Conservation (phyloP, 2,888 invertebrate genomes). For the Sisyra nigra region DNA sequence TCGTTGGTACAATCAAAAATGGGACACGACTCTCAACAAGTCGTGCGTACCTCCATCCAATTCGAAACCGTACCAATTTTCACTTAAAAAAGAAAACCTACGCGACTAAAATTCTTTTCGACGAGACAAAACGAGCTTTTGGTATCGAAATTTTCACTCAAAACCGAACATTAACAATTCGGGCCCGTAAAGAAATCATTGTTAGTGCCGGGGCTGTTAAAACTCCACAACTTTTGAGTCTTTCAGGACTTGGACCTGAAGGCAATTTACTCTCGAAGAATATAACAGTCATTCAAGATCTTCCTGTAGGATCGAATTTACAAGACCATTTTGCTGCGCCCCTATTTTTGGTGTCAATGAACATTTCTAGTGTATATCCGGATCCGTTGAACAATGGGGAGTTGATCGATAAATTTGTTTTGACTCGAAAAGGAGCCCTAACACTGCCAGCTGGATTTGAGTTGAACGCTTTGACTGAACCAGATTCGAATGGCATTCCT, state of each 20-base stretch:
- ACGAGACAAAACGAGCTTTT: not conserved
- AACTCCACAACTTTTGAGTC: not conserved
- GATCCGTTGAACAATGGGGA: not conserved
- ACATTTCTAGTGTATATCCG: not conserved
- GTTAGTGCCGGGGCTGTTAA: not conserved
- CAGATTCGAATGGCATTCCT: slow-evolving; percentile 37
- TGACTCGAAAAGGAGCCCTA: slow-evolving; percentile 28
- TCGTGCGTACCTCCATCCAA: not conserved
- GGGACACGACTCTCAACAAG: not conserved
- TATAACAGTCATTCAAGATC: not conserved
- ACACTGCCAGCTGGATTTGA: slow-evolving; percentile 51
- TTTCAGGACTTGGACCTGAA: not conserved
- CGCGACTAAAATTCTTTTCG: not conserved
- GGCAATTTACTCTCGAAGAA: not conserved
- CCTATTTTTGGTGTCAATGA: not conserved
- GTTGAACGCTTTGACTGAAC: slow-evolving; percentile 43
- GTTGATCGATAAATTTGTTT: too few species aligned
- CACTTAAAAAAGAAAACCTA: not conserved
- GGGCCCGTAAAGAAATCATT: not conserved
- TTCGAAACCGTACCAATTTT: not conserved
- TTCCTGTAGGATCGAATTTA: not conserved
- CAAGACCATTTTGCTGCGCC: not conserved
- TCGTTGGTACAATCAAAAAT: slow-evolving; percentile 29
- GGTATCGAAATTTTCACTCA: not conserved
- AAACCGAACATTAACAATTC: not conserved